A percentile compares a stretch with the other conserved stretches of the same genome.
Conservation (phyloP, 2,888 invertebrate genomes). For the Drosophila kanekoi region DNA sequence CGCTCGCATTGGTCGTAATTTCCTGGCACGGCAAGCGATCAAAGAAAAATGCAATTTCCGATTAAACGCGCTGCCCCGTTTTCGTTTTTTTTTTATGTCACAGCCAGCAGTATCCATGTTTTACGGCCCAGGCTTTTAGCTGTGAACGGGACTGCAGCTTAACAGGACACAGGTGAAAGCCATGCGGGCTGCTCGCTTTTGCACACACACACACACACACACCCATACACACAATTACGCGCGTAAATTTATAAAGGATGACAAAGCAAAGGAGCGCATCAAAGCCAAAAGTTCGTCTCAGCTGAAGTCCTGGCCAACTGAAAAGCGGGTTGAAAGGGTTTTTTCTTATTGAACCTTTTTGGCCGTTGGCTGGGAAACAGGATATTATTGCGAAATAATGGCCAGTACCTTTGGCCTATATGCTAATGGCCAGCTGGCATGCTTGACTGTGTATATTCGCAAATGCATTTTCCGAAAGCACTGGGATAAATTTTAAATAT, state of each 20-base stretch:
- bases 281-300: constrained; percentile 32
- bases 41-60: constrained; percentile 78
- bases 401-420: background rate
- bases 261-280: constrained; percentile 51
- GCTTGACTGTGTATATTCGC: background rate
- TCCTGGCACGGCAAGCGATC: constrained; percentile 61
- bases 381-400: background rate
- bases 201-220: constrained; percentile 7
- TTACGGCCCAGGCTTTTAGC: constrained; percentile 49
- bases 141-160: constrained; percentile 31
- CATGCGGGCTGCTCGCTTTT: background rate
- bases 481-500: background rate
- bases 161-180: constrained; percentile 10
- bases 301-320: constrained; percentile 13
- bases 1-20: constrained; percentile 62
- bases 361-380: background rate
- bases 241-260: constrained; percentile 24
- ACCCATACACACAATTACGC: background rate
- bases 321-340: constrained; percentile 22
- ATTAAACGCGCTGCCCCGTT: constrained; percentile 39
- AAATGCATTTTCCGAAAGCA: background rate
- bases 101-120: constrained; percentile 47
- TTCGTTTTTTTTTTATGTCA: constrained; percentile 24
- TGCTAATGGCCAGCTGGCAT: background rate
- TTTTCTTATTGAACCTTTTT: background rate